Evolutionary conservation across 2,797 vertebrate genomes (phyloP), one percentile per base, ranked within the genome.

Genomic region (Heteromormyrus szaboi): DNA sequence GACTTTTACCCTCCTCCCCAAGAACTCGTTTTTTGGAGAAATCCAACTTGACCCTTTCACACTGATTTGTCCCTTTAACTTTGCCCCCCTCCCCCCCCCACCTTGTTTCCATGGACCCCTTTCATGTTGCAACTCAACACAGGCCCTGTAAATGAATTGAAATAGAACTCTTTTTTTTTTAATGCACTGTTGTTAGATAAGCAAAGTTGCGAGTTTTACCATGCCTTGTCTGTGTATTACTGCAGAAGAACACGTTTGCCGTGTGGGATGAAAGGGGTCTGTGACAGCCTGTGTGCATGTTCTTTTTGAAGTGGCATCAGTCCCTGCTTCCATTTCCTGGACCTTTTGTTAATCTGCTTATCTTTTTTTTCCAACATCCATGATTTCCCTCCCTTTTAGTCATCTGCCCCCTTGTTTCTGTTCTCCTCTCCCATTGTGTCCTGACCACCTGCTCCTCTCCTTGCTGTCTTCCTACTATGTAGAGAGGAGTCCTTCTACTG

Each of bases 401-500:
- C 84, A 68, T 19, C 62, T n/a, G 14, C 41, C 53, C 51, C 46
- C 25, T 51, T 33, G 14, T 41, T 25, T 89, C 56, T 88, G 37
- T 86, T 87, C 62, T 87, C 86, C 62, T 51, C 9, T 85, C 46
- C 44, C 44, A 1, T 59, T 88, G 25, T 72, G 76, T 41, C 50
- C 62, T 89, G 62, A 86, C 88, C 48, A 50, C 62, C 88, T 68
- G 85, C 89, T 85, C 72, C 92, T 84, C 93, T 91, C 65, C 68
- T 85, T 91, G 91, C 91, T 92, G 89, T 50, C 83, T 93, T 91
- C 93, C 90, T 92, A 92, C 92, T 94, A 94, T 91, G 92, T 96
- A 97, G 96, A 97, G 96, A 97, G 95, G 96, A 96, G 94, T 96
- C 96, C 95, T 98, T 97, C 96, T 97, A 96, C 97, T 97, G 96